Evolutionary conservation across 2,113 vertebrate genomes (phyloP), one percentile per base, ranked within the genome.

Genomic region (Stegostoma tigrinum): DNA sequence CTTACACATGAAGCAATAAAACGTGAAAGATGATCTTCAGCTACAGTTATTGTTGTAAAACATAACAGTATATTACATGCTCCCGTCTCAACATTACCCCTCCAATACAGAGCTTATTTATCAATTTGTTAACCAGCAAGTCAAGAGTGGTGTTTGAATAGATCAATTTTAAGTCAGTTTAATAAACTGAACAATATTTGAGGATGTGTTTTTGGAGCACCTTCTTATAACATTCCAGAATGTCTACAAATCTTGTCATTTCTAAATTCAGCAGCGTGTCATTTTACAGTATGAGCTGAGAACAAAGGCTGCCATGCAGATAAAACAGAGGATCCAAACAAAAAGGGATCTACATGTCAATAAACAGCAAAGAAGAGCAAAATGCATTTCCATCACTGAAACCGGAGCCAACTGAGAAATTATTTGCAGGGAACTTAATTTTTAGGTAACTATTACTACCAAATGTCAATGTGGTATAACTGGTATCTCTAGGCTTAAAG

Each of bases 91-190:
- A 93, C 17, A 4, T 64, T 55, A 14, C 52, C 55, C 14, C 17
- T n/a, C 3, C n/a, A 67, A 66, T 38, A 3, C 27, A 45, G 23
- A 23, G 0, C 15, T 27, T 4, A 96, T 70, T n/a, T 0, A 55
- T 96, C 85, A 96, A 86, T 96, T 64, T 91, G 89, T 96, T 97
- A 95, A 19, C 6, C 15, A 66, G 15, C 17, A 64, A 64, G 27
- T 19, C n/a, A n/a, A 38, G 3, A 66, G 55, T 1, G 12, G 55
- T 61, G 55, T 61, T 61, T 61, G 2, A 48, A 3, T 61, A 61
- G 55, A 61, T 10, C 55, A 61, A 12, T 61, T 61, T n/a, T 6
- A 15, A 6, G 34, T 1, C 24, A 61, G 30, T 90, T 91, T 61
- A 64, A 64, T 14, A 91, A 61, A 34, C 6, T n/a, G 27, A 45